Conservation (phyloP, 2,113 vertebrate species). For the Cervus canadensis region DNA sequence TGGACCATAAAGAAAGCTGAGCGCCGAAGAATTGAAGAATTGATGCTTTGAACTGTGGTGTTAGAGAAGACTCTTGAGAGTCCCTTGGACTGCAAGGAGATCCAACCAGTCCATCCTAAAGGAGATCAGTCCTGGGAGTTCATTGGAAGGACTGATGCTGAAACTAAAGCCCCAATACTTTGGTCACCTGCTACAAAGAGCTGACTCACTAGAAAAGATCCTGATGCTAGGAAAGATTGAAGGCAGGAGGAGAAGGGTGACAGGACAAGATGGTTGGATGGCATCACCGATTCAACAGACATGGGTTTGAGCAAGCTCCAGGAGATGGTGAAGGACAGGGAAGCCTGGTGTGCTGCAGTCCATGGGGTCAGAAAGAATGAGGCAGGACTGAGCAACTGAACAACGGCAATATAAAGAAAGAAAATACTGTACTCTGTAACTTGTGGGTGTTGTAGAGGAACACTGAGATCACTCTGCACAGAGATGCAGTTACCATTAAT, state of each 20-base stretch:
- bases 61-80: not conserved
- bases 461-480: not conserved
- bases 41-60: not conserved
- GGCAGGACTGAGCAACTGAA: not conserved
- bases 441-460: not conserved
- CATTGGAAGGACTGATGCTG: not conserved
- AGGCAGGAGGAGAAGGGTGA: not conserved
- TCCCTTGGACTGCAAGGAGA: not conserved
- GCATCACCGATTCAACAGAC: not conserved
- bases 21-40: rapidly evolving
- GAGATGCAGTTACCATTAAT: constrained; percentile 5
- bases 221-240: not conserved
- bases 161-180: not conserved
- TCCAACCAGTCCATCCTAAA: not conserved
- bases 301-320: not conserved
- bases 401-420: not conserved
- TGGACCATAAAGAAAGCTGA: not conserved
- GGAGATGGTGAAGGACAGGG: not conserved
- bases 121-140: not conserved
- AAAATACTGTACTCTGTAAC: not conserved
- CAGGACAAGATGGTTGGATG: not conserved
- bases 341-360: not conserved
- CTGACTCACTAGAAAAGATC: not conserved
- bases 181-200: not conserved
- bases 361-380: not conserved